Conservation (phyloP, 2,797 vertebrate genomes). For the Acanthornis magna region DNA sequence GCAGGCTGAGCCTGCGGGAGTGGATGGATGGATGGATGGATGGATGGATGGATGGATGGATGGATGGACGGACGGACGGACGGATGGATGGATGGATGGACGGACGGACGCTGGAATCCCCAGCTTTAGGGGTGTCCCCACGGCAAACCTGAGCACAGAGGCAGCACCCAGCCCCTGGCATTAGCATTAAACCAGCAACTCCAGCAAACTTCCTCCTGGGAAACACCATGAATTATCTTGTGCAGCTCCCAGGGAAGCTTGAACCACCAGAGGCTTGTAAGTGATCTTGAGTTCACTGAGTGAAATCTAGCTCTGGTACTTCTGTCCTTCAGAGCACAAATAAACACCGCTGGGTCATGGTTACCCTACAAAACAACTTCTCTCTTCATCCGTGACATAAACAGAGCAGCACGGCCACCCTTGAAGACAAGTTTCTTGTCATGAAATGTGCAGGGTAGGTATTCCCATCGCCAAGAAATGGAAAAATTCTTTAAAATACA, state of each 20-base stretch:
- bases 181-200: neutral
- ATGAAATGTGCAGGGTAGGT: neutral
- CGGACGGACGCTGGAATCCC: neutral
- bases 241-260: neutral
- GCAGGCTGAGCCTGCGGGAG: neutral
- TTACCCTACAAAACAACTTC: neutral
- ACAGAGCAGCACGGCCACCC: accelerated
- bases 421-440: neutral
- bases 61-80: too few relatives aligned
- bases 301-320: neutral
- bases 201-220: neutral
- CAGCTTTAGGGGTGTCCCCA: neutral
- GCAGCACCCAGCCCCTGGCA: accelerated
- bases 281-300: neutral
- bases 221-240: neutral
- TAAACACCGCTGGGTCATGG: accelerated
- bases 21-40: too few relatives aligned
- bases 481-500: neutral
- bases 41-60: too few relatives aligned
- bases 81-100: too few relatives aligned
- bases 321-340: neutral
- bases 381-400: neutral
- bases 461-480: neutral
- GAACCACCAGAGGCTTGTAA: neutral
- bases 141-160: neutral